Evolutionary conservation across 2,888 invertebrate species (phyloP).

Genomic region (Chymomyza amoena): DNA sequence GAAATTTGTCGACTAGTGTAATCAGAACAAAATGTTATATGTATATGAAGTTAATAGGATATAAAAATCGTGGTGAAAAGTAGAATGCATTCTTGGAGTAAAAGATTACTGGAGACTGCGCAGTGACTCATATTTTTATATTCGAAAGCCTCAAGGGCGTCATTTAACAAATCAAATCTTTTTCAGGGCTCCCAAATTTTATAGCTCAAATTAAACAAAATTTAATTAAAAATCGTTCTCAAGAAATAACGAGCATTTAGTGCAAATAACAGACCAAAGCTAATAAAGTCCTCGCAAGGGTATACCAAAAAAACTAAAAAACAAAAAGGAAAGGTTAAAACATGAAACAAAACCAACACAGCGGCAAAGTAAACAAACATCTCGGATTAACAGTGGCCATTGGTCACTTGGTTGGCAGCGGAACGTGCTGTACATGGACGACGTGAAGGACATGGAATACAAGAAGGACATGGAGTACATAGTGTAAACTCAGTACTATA

Average conservation of each 20-base stretch:
- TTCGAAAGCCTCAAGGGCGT: too few relatives aligned
- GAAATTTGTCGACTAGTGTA: too few relatives aligned
- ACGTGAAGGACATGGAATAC: neutral
- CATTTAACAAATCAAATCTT: too few relatives aligned
- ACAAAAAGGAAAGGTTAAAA: conserved; percentile 19
- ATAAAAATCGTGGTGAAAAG: too few relatives aligned
- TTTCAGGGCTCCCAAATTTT: too few relatives aligned
- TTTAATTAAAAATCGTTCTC: too few relatives aligned
- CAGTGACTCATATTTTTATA: too few relatives aligned
- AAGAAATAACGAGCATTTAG: neutral
- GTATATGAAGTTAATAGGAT: too few relatives aligned
- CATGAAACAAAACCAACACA: neutral
- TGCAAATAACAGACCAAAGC: conserved; percentile 9
- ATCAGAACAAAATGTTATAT: too few relatives aligned
- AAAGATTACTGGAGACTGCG: too few relatives aligned
- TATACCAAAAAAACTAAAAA: conserved; percentile 1
- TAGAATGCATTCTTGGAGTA: too few relatives aligned
- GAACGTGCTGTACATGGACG: neutral
- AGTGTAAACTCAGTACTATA: conserved; percentile 7
- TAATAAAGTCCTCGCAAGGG: neutral
- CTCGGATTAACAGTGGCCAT: conserved; percentile 71
- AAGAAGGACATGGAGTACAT: neutral
- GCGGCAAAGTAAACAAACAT: conserved; percentile 61
- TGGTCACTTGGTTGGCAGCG: conserved; percentile 37
- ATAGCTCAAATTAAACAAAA: too few relatives aligned